A percentile compares a stretch with the other conserved stretches of the same genome.
Conservation (phyloP, 2,113 vertebrate species). For the Acinonyx jubatus region DNA sequence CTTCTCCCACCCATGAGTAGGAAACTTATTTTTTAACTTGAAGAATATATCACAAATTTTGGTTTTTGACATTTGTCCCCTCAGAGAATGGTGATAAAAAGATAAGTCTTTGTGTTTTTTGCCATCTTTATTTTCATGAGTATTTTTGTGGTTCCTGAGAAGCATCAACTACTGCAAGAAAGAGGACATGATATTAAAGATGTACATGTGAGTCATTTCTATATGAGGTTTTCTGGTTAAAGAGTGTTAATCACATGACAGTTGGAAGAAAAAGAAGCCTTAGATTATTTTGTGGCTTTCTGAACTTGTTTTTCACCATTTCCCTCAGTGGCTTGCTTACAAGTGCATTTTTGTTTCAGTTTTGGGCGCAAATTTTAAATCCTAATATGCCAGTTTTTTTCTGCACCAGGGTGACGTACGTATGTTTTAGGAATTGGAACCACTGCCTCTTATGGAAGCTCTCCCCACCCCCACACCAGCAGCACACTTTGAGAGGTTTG, state of each 20-base stretch:
- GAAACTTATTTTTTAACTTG: slow-evolving; percentile 38
- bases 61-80: neutral
- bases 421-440: slow-evolving; percentile 33
- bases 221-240: slow-evolving; percentile 48
- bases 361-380: slow-evolving; percentile 21
- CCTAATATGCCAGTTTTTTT: neutral
- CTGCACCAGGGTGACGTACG: neutral
- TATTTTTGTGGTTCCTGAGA: slow-evolving; percentile 21
- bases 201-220: slow-evolving; percentile 40
- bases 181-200: slow-evolving; percentile 40
- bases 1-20: neutral
- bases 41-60: slow-evolving; percentile 41
- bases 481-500: neutral
- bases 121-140: neutral
- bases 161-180: slow-evolving; percentile 34
- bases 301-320: neutral
- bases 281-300: slow-evolving; percentile 32
- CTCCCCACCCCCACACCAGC: too few species aligned
- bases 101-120: neutral
- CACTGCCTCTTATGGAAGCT: neutral
- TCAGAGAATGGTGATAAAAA: slow-evolving; percentile 38
- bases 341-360: neutral
- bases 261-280: slow-evolving; percentile 47
- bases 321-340: neutral
- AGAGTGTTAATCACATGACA: slow-evolving; percentile 42